Evolutionary conservation across 1,140 invertebrate genomes (phyloP).

Genomic region (Megalopta genalis): DNA sequence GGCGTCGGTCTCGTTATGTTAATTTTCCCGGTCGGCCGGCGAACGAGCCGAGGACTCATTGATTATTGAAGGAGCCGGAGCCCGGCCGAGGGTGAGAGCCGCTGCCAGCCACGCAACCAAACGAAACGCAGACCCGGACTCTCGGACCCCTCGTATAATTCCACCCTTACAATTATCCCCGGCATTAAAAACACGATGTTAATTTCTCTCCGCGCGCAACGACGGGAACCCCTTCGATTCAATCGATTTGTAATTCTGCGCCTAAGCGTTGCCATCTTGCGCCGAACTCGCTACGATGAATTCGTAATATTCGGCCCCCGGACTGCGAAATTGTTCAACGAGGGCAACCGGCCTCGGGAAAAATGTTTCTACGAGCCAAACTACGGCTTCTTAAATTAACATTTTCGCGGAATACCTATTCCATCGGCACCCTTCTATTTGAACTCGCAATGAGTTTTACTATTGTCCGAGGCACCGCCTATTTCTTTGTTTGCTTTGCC

Average conservation of each 20-base stretch:
- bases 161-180: constrained; percentile 79
- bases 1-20: not conserved
- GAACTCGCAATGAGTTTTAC: too few relatives aligned
- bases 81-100: constrained; percentile 68
- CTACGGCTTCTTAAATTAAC: too few relatives aligned
- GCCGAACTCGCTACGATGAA: constrained; percentile 54
- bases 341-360: too few relatives aligned
- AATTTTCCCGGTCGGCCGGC: constrained; percentile 23
- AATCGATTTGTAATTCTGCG: constrained; percentile 78
- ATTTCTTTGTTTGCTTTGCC: too few relatives aligned
- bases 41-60: constrained; percentile 34
- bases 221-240: constrained; percentile 74
- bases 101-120: constrained; percentile 59
- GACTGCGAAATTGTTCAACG: not conserved
- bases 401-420: too few relatives aligned
- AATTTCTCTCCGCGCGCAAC: constrained; percentile 75
- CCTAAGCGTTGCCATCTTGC: constrained; percentile 68
- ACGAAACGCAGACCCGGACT: constrained; percentile 44
- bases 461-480: too few relatives aligned
- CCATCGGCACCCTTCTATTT: too few relatives aligned
- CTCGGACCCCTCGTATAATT: constrained; percentile 75
- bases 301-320: constrained; percentile 47
- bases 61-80: constrained; percentile 48
- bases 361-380: too few relatives aligned
- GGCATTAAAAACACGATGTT: constrained; percentile 80